Conservation (phyloP, 53 echinoderm and acorn worm genomes). For the Hippasteria phrygiana region DNA sequence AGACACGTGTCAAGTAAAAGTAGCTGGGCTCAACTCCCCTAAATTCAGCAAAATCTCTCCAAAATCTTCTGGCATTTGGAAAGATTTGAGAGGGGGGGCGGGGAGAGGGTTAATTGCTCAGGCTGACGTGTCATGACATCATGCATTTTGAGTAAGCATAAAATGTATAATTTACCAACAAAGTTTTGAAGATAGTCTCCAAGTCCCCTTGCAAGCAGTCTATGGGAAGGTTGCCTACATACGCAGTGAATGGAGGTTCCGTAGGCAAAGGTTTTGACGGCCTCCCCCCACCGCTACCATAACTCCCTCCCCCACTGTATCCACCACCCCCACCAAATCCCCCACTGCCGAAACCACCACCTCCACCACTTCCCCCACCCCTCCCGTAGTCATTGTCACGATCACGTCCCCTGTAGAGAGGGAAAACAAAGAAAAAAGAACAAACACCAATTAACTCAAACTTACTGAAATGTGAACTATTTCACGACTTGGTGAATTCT, state of each 20-base stretch:
- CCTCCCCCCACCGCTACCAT: slow-evolving; percentile 65
- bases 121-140: too few relatives aligned
- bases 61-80: too few relatives aligned
- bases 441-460: not conserved
- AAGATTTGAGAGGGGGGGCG: too few relatives aligned
- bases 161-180: slow-evolving; percentile 75
- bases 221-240: slow-evolving; percentile 89
- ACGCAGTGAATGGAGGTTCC: slow-evolving; percentile 94
- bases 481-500: too few relatives aligned
- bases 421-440: not conserved
- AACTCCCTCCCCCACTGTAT: slow-evolving; percentile 56
- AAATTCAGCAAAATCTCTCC: too few relatives aligned
- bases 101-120: too few relatives aligned
- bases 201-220: slow-evolving; percentile 96
- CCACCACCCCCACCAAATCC: slow-evolving; percentile 31
- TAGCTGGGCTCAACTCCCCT: too few relatives aligned
- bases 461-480: too few relatives aligned
- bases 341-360: slow-evolving; percentile 43
- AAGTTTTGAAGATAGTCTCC: slow-evolving; percentile 83
- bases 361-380: slow-evolving; percentile 60
- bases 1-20: too few relatives aligned
- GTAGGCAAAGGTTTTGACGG: slow-evolving; percentile 74
- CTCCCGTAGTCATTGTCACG: slow-evolving; percentile 71
- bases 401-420: slow-evolving; percentile 51
- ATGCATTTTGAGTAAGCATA: too few relatives aligned